Base-by-base conservation (phyloP, 2,888 invertebrate species). In the Balanococcus diminutus region DNA sequence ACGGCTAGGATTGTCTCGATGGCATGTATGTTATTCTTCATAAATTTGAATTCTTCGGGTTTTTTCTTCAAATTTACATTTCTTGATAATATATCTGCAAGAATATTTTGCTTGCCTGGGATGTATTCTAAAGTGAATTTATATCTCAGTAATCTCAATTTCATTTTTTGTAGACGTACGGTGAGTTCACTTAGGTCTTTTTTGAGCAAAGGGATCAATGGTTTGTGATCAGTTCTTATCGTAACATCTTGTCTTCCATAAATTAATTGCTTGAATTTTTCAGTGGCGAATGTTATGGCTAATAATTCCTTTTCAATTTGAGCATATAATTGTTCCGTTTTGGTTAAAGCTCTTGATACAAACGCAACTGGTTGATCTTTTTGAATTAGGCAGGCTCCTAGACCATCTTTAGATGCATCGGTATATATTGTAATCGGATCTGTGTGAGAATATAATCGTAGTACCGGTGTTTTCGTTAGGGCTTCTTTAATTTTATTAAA, bases 281-380 rank as follows among this genome's bases (percentile, higher is more conserved):
- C 14, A 84, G 31, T 36, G 1, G 84, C 31, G 42, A n/a, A 79
- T 0, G 28, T 39, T 1, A 86, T 31, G 9, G 42, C 46, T 25
- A 87, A 87, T 56, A 89, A 81, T 82, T 88, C 87, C 87, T 86
- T 88, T 83, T 89, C 88, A 75, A 89, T 89, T 82, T 88, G 87
- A 0, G 86, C 56, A 84, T 86, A 87, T n/a, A 25, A 75, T 6
- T 39, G 14, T 84, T 88, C 87, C 8, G 87, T 87, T 9, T 67
- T 46, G 8, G 46, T 87, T 16, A 88, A 36, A 11, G 86, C 84
- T 9, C 87, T 14, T 0, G 87, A 87, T 0, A 86, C 84, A 86
- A 83, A 88, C 39, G 79, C 81, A 22, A 87, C 84, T 1, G 87
- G 86, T 56, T 86, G 86, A 0, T 86, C 86, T 19, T 87, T 81